A percentile compares a stretch with the other conserved stretches of the same genome.
Conservation (phyloP, 2,888 invertebrate genomes). For the Drosophila robusta region DNA sequence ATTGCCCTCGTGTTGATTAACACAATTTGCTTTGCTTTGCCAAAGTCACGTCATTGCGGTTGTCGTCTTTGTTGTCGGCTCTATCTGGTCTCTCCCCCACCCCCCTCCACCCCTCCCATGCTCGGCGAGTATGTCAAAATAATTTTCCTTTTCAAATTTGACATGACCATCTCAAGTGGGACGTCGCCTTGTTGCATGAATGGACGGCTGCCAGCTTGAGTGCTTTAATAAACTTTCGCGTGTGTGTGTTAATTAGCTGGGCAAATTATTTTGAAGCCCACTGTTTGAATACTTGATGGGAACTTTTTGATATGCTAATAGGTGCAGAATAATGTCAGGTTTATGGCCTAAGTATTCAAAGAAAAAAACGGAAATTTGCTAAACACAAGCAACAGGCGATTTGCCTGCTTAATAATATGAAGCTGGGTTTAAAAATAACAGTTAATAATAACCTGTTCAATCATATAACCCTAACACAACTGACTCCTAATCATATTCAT, state of each 20-base stretch:
- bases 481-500: too few species aligned
- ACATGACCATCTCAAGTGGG: constrained; percentile 58
- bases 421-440: too few species aligned
- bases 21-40: constrained; percentile 60
- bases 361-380: not conserved
- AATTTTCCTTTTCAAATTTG: constrained; percentile 61
- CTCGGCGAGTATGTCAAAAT: constrained; percentile 48
- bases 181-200: constrained; percentile 27
- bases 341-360: not conserved
- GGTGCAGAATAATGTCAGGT: constrained; percentile 15
- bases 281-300: constrained; percentile 4
- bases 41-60: constrained; percentile 53
- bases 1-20: constrained; percentile 62
- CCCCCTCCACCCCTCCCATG: not conserved
- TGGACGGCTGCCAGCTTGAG: constrained; percentile 38
- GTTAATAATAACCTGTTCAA: too few species aligned
- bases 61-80: constrained; percentile 15
- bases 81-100: not conserved
- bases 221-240: constrained; percentile 47
- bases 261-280: constrained; percentile 32
- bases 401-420: too few species aligned
- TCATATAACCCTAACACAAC: too few species aligned
- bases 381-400: not conserved
- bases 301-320: constrained; percentile 9
- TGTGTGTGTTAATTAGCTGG: constrained; percentile 49